A percentile compares a stretch with the other conserved stretches of the same genome.
Conservation (phyloP, 2,797 vertebrate genomes). For the Anniella stebbinsi region DNA sequence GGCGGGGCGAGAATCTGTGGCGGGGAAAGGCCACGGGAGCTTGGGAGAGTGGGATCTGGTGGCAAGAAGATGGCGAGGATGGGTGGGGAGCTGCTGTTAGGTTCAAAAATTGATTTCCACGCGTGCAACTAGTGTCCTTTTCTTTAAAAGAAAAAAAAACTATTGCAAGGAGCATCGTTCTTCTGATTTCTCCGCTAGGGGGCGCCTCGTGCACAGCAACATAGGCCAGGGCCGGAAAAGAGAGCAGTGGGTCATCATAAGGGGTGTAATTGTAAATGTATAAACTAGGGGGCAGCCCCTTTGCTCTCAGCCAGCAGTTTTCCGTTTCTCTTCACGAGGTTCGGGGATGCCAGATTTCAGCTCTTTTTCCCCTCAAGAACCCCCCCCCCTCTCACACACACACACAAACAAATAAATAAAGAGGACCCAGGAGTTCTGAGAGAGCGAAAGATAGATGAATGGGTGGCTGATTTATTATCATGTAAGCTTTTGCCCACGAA, state of each 20-base stretch:
- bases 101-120: not conserved
- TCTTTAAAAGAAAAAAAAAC: too few species aligned
- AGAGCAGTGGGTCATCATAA: not conserved
- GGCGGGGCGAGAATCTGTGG: not conserved
- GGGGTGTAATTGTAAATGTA: not conserved
- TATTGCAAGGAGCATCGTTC: too few species aligned
- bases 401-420: too few species aligned
- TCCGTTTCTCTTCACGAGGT: not conserved
- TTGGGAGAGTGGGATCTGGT: not conserved
- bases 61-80: not conserved
- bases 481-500: not conserved
- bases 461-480: not conserved
- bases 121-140: conserved; percentile 16
- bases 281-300: not conserved
- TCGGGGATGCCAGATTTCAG: not conserved
- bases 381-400: not conserved
- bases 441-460: not conserved
- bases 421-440: not conserved
- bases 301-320: not conserved
- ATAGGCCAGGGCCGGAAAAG: not conserved
- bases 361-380: too few species aligned
- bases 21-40: not conserved
- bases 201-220: not conserved
- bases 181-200: not conserved
- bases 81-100: not conserved